Conservation (phyloP, 2,113 vertebrate genomes). For the Crotalus viridis region DNA sequence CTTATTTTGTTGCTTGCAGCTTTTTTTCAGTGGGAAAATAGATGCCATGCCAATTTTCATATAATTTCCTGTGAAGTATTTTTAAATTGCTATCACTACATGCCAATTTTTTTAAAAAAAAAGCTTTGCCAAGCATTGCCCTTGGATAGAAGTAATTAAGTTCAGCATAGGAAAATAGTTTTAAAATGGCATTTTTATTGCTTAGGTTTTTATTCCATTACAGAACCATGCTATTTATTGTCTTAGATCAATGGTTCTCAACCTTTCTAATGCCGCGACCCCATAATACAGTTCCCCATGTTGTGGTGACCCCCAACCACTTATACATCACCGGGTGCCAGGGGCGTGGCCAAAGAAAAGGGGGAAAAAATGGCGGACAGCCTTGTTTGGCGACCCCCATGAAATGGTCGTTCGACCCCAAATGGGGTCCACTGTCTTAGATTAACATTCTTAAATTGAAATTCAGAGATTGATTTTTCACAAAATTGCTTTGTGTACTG, state of each 20-base stretch:
- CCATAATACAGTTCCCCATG: too few species aligned
- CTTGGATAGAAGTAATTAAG: neutral
- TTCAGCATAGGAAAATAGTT: neutral
- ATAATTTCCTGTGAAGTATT: neutral
- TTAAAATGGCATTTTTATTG: conserved; percentile 10
- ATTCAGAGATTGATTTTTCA: neutral
- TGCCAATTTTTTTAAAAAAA: neutral
- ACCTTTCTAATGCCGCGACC: too few species aligned
- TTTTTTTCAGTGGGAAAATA: neutral
- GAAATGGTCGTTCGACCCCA: too few species aligned
- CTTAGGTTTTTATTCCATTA: conserved; percentile 7
- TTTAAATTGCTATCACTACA: neutral
- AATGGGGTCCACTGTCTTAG: neutral
- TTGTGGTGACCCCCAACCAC: too few species aligned
- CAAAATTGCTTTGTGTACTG: neutral
- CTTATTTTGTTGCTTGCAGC: conserved; percentile 6
- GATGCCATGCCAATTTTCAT: neutral
- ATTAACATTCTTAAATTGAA: conserved; percentile 8
- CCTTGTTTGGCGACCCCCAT: too few species aligned
- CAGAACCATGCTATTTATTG: neutral
- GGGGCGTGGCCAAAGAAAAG: too few species aligned
- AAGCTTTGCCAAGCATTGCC: neutral
- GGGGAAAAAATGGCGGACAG: too few species aligned
- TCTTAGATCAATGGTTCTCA: neutral
- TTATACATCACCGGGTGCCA: too few species aligned